A percentile compares a stretch with the other conserved stretches of the same genome.
Evolutionary conservation across 2,113 vertebrate genomes (phyloP).

Genomic region (Ictalurus furcatus): DNA sequence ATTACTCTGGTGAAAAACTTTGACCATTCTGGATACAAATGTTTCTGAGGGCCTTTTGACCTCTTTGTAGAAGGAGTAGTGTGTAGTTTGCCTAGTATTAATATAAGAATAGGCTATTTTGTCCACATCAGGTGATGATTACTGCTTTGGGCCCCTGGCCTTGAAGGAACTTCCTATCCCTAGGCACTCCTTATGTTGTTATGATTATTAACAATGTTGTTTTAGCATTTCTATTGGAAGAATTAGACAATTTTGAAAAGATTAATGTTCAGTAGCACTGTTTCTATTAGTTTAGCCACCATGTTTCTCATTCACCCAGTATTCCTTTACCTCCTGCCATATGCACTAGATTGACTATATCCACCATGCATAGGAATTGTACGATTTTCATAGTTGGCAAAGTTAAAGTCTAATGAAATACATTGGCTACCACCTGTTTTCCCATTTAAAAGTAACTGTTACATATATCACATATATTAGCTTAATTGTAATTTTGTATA

Average conservation of each 20-base stretch:
- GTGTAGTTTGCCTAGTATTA: not conserved
- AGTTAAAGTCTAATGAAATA: too few species aligned
- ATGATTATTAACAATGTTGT: not conserved
- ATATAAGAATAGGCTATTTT: constrained; percentile 17
- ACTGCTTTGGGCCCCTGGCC: not conserved
- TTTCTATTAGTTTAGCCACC: not conserved
- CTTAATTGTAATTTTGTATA: too few species aligned
- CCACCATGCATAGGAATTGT: too few species aligned
- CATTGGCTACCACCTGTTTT: too few species aligned
- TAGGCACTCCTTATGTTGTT: not conserved
- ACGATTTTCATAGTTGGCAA: too few species aligned
- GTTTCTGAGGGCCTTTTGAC: constrained; percentile 1
- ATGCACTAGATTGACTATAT: too few species aligned
- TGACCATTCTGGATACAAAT: not conserved
- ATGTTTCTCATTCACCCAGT: not conserved
- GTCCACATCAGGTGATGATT: constrained; percentile 17
- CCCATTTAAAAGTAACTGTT: too few species aligned
- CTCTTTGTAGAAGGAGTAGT: constrained; percentile 16
- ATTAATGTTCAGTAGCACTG: too few species aligned
- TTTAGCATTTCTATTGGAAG: not conserved
- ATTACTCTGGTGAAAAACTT: not conserved
- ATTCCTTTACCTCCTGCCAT: too few species aligned
- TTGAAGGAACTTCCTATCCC: not conserved
- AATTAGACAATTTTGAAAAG: not conserved
- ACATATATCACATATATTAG: too few species aligned